A percentile compares a stretch with the other conserved stretches of the same genome.
Evolutionary conservation across 2,797 vertebrate genomes (phyloP).

Genomic region (Carduelis carduelis): DNA sequence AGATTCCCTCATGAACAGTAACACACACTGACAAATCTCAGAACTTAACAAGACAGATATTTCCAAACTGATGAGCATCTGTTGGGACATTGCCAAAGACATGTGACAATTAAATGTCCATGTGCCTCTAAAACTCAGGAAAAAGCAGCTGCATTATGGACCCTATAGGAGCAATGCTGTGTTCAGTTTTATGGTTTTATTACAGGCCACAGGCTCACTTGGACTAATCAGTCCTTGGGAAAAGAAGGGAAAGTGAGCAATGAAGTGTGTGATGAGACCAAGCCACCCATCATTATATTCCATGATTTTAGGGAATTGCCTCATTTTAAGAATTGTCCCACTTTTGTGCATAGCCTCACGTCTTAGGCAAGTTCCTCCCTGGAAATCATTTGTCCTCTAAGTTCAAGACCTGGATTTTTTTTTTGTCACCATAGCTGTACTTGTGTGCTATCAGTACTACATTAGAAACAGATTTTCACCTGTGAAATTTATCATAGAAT

Average conservation of each 20-base stretch:
- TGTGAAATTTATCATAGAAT: background rate
- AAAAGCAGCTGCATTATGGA: background rate
- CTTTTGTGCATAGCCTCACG: background rate
- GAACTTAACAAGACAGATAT: background rate
- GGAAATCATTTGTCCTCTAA: background rate
- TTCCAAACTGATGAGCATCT: background rate
- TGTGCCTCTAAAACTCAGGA: background rate
- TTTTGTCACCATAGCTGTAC: background rate
- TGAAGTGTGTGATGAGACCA: background rate
- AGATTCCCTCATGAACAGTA: background rate
- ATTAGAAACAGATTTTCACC: background rate
- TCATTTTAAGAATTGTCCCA: background rate
- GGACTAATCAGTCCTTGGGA: background rate
- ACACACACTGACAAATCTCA: background rate
- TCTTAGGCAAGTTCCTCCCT: background rate
- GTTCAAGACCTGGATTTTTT: background rate
- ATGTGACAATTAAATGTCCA: background rate
- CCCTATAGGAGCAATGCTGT: rapidly evolving
- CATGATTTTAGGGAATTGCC: background rate
- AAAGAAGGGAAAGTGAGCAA: background rate
- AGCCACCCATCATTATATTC: background rate
- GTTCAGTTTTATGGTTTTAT: background rate
- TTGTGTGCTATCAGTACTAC: background rate
- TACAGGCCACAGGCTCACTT: background rate
- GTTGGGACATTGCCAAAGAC: background rate